Conservation (phyloP, 2,888 invertebrate species). For the Chloromyia formosa region DNA sequence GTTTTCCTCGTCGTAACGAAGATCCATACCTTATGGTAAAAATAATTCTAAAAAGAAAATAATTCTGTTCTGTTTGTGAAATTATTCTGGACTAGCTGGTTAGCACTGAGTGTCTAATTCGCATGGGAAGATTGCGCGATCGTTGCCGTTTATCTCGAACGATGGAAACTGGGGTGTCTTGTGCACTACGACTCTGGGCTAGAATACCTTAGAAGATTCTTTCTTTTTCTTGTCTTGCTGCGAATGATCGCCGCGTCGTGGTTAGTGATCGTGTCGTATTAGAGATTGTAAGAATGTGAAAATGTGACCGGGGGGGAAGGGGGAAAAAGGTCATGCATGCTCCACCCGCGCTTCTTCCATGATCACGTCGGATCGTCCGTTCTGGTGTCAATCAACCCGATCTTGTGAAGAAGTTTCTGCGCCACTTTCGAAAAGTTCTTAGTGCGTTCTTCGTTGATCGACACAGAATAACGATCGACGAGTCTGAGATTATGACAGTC, state of each 20-base stretch:
- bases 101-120: not conserved
- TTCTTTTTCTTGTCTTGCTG: not conserved
- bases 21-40: constrained; percentile 38
- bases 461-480: not conserved
- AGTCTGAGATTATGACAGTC: no score
- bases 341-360: constrained; percentile 19
- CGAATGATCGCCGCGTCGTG: not conserved
- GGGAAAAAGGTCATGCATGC: not conserved
- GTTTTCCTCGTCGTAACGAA: constrained; percentile 21
- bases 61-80: not conserved
- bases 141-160: not conserved
- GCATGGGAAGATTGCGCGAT: not conserved
- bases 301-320: no score
- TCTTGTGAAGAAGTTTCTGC: constrained; percentile 8
- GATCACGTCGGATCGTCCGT: not conserved
- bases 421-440: constrained; percentile 14
- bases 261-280: not conserved
- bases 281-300: not conserved
- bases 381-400: constrained; percentile 35
- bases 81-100: constrained; percentile 17
- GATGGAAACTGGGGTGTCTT: not conserved
- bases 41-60: not conserved
- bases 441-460: no score
- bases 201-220: not conserved
- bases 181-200: not conserved